Evolutionary conservation across 1,140 invertebrate genomes (phyloP).

Genomic region (Liolophura sinensis): DNA sequence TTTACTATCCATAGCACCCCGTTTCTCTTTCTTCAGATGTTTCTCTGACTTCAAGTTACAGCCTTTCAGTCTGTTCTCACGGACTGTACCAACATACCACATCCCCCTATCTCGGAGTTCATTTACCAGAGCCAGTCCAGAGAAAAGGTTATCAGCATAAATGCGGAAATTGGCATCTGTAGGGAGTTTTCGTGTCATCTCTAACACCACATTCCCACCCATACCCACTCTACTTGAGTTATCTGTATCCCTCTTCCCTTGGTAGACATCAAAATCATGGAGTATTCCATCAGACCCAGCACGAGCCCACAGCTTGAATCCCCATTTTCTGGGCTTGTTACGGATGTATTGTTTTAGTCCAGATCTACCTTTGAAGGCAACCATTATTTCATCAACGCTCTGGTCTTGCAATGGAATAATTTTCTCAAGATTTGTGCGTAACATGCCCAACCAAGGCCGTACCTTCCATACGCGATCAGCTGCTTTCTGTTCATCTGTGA

Average conservation of each 20-base stretch:
- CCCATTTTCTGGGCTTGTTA: conserved; percentile 19
- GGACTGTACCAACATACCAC: conserved; percentile 22
- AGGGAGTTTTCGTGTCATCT: not conserved
- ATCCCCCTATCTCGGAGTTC: conserved; percentile 14
- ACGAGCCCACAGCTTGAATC: conserved; percentile 23
- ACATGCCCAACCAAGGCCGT: conserved; percentile 10
- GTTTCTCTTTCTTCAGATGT: conserved; percentile 19
- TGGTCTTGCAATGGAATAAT: conserved; percentile 15
- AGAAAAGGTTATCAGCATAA: conserved; percentile 25
- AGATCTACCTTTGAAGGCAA: conserved; percentile 55
- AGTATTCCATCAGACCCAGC: conserved; percentile 10
- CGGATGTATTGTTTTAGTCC: conserved; percentile 18
- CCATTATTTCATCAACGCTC: conserved; percentile 28
- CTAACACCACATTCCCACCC: conserved; percentile 16
- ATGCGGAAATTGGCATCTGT: conserved; percentile 7
- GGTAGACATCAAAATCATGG: conserved; percentile 27
- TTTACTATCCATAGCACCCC: conserved; percentile 18
- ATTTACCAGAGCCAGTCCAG: conserved; percentile 11
- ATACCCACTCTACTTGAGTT: conserved; percentile 12
- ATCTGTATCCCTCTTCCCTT: conserved; percentile 4
- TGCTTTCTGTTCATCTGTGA: conserved; percentile 9
- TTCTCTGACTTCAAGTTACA: conserved; percentile 23
- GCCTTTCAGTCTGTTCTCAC: conserved; percentile 18
- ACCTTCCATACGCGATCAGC: conserved; percentile 18
- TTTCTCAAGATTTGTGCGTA: conserved; percentile 7